phyloP scores from a whole-genome alignment of 2,797 vertebrate species.

The Notolabrus celidotus region DNA sequence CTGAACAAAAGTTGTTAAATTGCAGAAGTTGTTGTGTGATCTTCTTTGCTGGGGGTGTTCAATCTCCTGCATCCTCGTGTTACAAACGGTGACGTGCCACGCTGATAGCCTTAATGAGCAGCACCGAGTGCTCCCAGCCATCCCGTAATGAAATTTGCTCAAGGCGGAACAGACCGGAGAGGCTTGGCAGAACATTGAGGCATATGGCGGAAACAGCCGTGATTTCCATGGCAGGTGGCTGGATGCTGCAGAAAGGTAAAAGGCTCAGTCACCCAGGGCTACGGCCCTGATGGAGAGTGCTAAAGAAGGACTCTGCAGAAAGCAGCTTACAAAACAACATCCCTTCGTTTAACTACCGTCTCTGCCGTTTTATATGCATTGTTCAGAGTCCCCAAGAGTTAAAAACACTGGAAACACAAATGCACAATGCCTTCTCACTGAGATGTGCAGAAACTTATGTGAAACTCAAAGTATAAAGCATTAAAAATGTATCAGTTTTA shows the following conservation, averaged over 20 bases:
- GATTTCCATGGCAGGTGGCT: slow-evolving; percentile 88
- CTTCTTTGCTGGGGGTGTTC: slow-evolving; percentile 51
- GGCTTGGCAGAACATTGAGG: slow-evolving; percentile 91
- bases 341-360: slow-evolving; percentile 32
- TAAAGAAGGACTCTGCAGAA: slow-evolving; percentile 73
- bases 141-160: slow-evolving; percentile 95
- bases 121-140: slow-evolving; percentile 87
- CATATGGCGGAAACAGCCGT: slow-evolving; percentile 98
- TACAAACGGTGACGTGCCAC: slow-evolving; percentile 89
- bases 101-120: slow-evolving; percentile 93
- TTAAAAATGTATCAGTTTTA: too few species aligned
- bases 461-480: too few species aligned
- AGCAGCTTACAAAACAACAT: slow-evolving; percentile 57
- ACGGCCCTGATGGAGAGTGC: slow-evolving; percentile 81
- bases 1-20: slow-evolving; percentile 49
- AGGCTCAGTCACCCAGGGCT: slow-evolving; percentile 84
- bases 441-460: too few species aligned
- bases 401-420: too few species aligned
- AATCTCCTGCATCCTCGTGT: slow-evolving; percentile 74
- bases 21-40: slow-evolving; percentile 58
- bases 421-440: too few species aligned
- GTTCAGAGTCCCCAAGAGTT: too few species aligned
- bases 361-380: slow-evolving; percentile 18
- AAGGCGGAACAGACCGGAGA: slow-evolving; percentile 91
- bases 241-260: slow-evolving; percentile 85